A percentile compares a stretch with the other conserved stretches of the same genome.
These are phyloP conservation scores for Apantesis nais DNA, from an alignment of 2,888 invertebrate species.

Conservation along the genomic window DNA sequence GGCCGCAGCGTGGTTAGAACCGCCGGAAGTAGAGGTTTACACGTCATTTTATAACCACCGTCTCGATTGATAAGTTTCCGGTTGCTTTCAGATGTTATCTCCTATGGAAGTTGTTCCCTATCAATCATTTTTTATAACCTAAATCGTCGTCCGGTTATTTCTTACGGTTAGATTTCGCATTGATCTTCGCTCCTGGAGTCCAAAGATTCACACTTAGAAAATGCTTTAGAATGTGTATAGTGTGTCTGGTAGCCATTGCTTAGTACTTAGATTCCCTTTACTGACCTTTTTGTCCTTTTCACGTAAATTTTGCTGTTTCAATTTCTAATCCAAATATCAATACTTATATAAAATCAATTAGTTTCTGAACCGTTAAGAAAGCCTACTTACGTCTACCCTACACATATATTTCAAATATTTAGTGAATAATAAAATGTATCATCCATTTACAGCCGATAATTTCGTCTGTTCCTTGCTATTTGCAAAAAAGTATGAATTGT, in stretches of 20 bases:
- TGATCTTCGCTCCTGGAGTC: not conserved
- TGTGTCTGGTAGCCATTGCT: too few relatives aligned
- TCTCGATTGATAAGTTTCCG: constrained; percentile 64
- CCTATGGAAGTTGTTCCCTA: constrained; percentile 45
- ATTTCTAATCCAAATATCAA: too few relatives aligned
- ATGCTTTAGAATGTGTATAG: not conserved
- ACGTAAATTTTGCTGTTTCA: too few relatives aligned
- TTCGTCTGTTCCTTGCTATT: too few relatives aligned
- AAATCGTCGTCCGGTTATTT: constrained; percentile 31
- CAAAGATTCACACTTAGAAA: constrained; percentile 3
- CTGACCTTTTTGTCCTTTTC: too few relatives aligned
- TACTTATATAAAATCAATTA: too few relatives aligned
- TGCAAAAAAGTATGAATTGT: too few relatives aligned
- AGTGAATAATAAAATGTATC: too few relatives aligned
- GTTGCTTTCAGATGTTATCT: constrained; percentile 45
- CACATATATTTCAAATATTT: too few relatives aligned
- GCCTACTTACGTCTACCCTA: too few relatives aligned
- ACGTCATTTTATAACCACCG: constrained; percentile 55
- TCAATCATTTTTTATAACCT: constrained; percentile 33
- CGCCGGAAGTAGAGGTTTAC: constrained; percentile 62
- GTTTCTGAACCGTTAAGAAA: not conserved
- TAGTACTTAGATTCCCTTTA: too few relatives aligned
- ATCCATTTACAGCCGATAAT: too few relatives aligned
- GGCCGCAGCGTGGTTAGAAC: constrained; percentile 34
- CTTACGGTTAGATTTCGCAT: constrained; percentile 6